Base-by-base conservation (phyloP, 2,888 invertebrate species). In the Abscondita cerata region DNA sequence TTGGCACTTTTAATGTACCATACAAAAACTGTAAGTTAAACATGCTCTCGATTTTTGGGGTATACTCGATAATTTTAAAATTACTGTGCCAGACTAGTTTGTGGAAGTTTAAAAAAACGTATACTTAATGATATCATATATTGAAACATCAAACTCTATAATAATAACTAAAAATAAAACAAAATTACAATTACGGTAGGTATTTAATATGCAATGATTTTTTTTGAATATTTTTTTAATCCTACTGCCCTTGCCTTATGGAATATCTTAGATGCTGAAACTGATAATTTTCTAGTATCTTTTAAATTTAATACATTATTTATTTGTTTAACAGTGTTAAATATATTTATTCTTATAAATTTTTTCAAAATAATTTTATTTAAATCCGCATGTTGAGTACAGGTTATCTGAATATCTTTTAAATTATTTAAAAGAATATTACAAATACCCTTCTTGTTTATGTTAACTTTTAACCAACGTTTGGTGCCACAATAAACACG, bases 261-360 rank as follows among this genome's bases (percentile, higher is more conserved):
- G 40, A 40, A 40, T 40, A 40, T 13, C 8, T 15, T 12, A 3
- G 40, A 15, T 13, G 40, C 40, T 40, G 40, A 12, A 40, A 40
- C 6, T 40, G 40, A 15, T 40, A 40, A 40, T 40, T 40, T 40
- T 40, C 13, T 40, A 15, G 40, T 40, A 40, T 40, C 40, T 40
- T 8, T 40, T 40, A 40, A 40, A 40, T 40, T 40, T 13, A 40
- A 13, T 40, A 40, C 1, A 5, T 40, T 13, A 13, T 40, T 40
- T 12, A 40, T 8, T 40, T 40, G 13, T 40, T 40, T 40, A 8
- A 40, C 15, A 13, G 5, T 40, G 40, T 40, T 40, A 40, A 40
- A 40, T 40, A 40, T 40, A 40, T 40, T 40, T 40, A 40, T 3
- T 40, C 40, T 40, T 40, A 40, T 40, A 40, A 40, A 13, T 40